phyloP scores from a whole-genome alignment of 1,140 invertebrate genomes.

The Drosophila sp. region DNA sequence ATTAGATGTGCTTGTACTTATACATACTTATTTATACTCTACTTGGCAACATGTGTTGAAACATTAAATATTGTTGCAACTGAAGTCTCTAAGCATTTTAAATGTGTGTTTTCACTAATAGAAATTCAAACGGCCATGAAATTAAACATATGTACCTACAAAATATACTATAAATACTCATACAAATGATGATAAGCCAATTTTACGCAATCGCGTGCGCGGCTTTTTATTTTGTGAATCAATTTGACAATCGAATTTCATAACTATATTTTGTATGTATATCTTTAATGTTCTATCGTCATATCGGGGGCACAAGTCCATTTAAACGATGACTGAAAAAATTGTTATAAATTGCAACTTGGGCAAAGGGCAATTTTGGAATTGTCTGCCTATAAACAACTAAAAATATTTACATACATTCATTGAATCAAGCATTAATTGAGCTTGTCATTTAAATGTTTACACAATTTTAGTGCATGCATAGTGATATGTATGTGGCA shows the following conservation, averaged over 20 bases:
- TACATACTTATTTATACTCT: neutral
- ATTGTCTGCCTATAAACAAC: slow-evolving; percentile 43
- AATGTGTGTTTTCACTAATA: slow-evolving; percentile 33
- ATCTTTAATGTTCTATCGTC: slow-evolving; percentile 41
- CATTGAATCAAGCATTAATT: slow-evolving; percentile 47
- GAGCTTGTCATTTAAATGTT: slow-evolving; percentile 10
- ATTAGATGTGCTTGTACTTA: slow-evolving; percentile 24
- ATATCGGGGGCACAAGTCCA: slow-evolving; percentile 56
- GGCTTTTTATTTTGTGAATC: slow-evolving; percentile 32
- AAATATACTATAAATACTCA: slow-evolving; percentile 7
- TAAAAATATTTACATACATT: slow-evolving; percentile 29
- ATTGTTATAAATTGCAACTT: slow-evolving; percentile 58
- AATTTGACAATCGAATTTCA: slow-evolving; percentile 43
- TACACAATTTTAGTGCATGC: slow-evolving; percentile 3
- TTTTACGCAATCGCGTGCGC: slow-evolving; percentile 53
- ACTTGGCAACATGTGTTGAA: slow-evolving; percentile 38
- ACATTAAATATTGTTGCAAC: slow-evolving; percentile 47
- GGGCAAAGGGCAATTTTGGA: slow-evolving; percentile 40
- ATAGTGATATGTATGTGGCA: neutral
- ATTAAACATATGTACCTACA: slow-evolving; percentile 15
- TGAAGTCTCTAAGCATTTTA: neutral
- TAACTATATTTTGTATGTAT: slow-evolving; percentile 26
- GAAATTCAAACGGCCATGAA: slow-evolving; percentile 20
- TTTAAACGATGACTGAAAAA: slow-evolving; percentile 33
- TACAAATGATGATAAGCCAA: slow-evolving; percentile 62